These are phyloP conservation scores for Aplidium turbinatum DNA, from an alignment of 23 tunicate species.

Conservation along the genomic window DNA sequence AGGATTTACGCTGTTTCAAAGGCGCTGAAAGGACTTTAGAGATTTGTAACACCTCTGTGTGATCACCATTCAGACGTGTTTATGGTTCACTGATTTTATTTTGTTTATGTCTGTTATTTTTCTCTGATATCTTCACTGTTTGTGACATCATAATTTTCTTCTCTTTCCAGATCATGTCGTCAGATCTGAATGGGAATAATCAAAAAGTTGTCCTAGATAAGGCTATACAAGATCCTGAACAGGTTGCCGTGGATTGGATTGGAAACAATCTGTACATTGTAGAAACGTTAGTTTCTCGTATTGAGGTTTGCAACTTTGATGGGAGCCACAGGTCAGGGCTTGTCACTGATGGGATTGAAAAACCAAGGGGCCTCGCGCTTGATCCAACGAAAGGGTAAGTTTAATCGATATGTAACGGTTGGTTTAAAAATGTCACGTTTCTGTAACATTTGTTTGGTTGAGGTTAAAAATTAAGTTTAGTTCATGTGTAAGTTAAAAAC, in stretches of 20 bases:
- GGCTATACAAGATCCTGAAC: conserved; percentile 61
- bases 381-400: conserved; percentile 80
- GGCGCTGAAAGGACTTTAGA: too few species aligned
- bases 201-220: conserved; percentile 30
- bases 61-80: too few species aligned
- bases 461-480: too few species aligned
- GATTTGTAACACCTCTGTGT: too few species aligned
- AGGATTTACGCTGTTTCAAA: too few species aligned
- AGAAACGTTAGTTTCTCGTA: conserved; percentile 74
- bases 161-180: conserved; percentile 44
- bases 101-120: too few species aligned
- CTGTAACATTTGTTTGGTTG: too few species aligned
- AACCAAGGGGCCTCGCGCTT: conserved; percentile 73
- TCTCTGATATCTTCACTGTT: too few species aligned
- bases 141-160: background rate
- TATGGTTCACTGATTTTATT: too few species aligned
- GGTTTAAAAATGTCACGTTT: too few species aligned
- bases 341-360: conserved; percentile 55
- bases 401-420: too few species aligned
- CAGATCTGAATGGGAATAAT: conserved; percentile 65
- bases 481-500: too few species aligned
- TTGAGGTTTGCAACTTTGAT: conserved; percentile 66
- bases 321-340: conserved; percentile 62
- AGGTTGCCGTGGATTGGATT: conserved; percentile 86
- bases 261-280: conserved; percentile 77